phyloP scores from a whole-genome alignment of 2,113 vertebrate species.

The Nycticebus coucang region DNA sequence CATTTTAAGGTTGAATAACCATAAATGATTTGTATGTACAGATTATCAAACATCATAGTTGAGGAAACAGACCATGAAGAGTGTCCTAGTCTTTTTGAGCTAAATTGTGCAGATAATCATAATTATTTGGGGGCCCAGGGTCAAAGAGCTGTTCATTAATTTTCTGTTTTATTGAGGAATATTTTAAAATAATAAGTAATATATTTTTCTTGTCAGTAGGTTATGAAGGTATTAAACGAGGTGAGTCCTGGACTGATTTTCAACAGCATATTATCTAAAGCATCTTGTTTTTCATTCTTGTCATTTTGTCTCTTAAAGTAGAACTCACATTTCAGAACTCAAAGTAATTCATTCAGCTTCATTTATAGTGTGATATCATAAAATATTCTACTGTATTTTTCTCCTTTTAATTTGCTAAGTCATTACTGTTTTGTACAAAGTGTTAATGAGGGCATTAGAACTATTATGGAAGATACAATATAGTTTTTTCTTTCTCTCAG shows the following conservation, averaged over 20 bases:
- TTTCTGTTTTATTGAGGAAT: conserved; percentile 82
- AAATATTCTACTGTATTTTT: conserved; percentile 51
- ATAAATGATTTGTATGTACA: conserved; percentile 81
- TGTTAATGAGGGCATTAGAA: conserved; percentile 59
- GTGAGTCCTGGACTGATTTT: conserved; percentile 82
- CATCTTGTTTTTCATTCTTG: conserved; percentile 79
- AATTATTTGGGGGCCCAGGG: conserved; percentile 83
- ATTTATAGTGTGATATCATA: conserved; percentile 51
- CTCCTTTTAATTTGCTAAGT: conserved; percentile 39
- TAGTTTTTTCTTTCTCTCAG: not conserved
- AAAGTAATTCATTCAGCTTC: conserved; percentile 64
- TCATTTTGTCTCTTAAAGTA: conserved; percentile 63
- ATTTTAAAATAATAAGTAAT: conserved; percentile 85
- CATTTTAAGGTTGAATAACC: conserved; percentile 80
- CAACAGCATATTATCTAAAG: conserved; percentile 80
- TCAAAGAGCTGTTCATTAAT: conserved; percentile 83
- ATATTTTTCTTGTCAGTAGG: conserved; percentile 83
- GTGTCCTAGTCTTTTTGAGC: conserved; percentile 81
- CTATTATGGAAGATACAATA: not conserved
- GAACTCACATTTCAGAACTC: conserved; percentile 62
- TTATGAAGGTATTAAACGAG: conserved; percentile 85
- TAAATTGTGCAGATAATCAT: conserved; percentile 87
- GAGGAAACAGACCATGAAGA: conserved; percentile 83
- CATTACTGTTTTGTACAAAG: conserved; percentile 26
- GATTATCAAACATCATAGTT: conserved; percentile 85